Evolutionary conservation across 2,797 vertebrate species (phyloP).

Genomic region (Australoheros facetus): DNA sequence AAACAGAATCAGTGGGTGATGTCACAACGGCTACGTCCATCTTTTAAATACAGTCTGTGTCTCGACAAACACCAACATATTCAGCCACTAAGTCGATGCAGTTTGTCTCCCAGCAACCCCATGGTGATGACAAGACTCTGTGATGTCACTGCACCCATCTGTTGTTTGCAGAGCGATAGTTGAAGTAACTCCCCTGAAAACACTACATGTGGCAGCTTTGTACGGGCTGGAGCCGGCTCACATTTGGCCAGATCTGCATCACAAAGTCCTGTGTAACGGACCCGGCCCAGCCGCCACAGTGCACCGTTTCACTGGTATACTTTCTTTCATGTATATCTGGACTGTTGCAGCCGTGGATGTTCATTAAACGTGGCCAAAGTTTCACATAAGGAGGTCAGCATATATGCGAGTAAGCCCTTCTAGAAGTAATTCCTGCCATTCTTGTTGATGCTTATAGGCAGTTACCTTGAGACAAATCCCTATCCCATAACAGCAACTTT

Average conservation of each 20-base stretch:
- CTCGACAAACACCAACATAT: neutral
- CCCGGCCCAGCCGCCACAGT: neutral
- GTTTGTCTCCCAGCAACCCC: slow-evolving; percentile 8
- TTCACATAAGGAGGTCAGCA: neutral
- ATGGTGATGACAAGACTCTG: neutral
- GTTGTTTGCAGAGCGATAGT: slow-evolving; percentile 1
- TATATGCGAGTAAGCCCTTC: neutral
- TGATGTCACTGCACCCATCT: slow-evolving; percentile 16
- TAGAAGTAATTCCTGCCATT: neutral
- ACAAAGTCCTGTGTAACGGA: neutral
- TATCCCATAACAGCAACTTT: no score
- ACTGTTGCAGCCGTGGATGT: neutral
- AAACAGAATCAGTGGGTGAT: neutral
- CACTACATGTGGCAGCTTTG: neutral
- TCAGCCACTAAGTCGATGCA: neutral
- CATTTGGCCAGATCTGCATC: neutral
- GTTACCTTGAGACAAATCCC: neutral
- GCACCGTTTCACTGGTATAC: neutral
- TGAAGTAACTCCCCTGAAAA: neutral
- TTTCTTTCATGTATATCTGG: neutral
- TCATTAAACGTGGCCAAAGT: neutral
- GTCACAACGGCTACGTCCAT: neutral
- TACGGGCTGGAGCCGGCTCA: neutral
- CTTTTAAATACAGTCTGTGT: neutral
- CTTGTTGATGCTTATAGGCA: neutral